Evolutionary conservation across 2,888 invertebrate species (phyloP), one percentile per base, ranked within the genome.

Genomic region (Trissoscelio sp.): DNA sequence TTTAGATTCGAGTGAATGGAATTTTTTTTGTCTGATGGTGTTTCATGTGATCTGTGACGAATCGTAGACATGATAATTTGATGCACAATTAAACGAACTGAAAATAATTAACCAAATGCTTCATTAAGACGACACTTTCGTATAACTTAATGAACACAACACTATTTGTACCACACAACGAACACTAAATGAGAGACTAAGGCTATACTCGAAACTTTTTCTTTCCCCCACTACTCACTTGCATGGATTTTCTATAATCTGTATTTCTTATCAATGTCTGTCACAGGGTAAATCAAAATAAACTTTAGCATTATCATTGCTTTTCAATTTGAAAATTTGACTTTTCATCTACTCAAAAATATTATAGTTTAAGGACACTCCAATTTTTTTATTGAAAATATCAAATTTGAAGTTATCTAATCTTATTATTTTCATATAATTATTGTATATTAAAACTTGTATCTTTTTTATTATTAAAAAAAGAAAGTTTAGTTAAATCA

Each of bases 191-290:
- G 31, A 31, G n/a, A 24, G 28, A 60, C 37, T 44, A 39, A 53
- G 16, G 31, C 28, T 62, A 62, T 31, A 24, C 62, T 28, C 62
- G 31, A 60, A 53, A 73, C 73, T 53, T 62, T 62, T 73, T 42
- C 62, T 62, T 24, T 51, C 72, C 62, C 62, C 37, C 55, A n/a
- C n/a, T n/a, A n/a, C n/a, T n/a, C n/a, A n/a, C 57, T 16, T 20
- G 14, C 5, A 9, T 22, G 20, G 51, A 72, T 60, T 72, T 72
- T 60, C 51, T 51, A 60, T 60, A 72, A 72, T 72, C 72, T 60
- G 39, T 53, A 60, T 51, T 20, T 37, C 51, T 72, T 72, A 60
- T 72, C 60, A 18, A 14, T 24, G 1, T 18, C 18, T 1, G 16
- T 31, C 18, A 22, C 18, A 14, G 5, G 7, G 22, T 18, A 24